Percentiles rank a stretch among this genome's conserved stretches.
phyloP scores from a whole-genome alignment of 1,140 invertebrate species.

The Globodera rostochiensis region DNA sequence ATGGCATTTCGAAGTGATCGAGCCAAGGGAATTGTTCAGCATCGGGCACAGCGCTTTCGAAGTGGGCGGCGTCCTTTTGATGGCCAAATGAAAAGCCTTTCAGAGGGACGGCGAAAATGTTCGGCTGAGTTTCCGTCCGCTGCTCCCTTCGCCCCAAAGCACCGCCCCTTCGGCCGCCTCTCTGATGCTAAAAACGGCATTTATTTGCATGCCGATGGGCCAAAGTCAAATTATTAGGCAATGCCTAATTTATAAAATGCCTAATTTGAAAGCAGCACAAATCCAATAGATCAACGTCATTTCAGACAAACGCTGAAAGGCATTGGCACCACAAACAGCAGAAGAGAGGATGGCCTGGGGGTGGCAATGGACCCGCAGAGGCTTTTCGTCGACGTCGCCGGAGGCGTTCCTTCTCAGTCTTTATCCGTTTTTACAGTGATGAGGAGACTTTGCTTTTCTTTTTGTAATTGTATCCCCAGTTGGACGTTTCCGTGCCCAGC shows the following conservation, averaged over 20 bases:
- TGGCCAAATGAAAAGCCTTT: not conserved
- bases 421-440: not conserved
- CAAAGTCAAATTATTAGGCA: slow-evolving; percentile 14
- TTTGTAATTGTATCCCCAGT: not conserved
- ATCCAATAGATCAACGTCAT: not conserved
- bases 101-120: not conserved
- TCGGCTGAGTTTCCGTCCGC: slow-evolving; percentile 7
- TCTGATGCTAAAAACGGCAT: not conserved
- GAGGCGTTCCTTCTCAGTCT: not conserved
- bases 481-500: slow-evolving; percentile 9
- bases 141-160: not conserved
- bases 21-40: slow-evolving; percentile 10
- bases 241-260: not conserved
- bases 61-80: not conserved
- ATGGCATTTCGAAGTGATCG: slow-evolving; percentile 20
- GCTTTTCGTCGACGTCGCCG: slow-evolving; percentile 19
- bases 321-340: not conserved
- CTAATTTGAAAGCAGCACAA: not conserved
- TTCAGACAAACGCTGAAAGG: slow-evolving; percentile 16
- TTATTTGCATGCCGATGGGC: slow-evolving; percentile 21
- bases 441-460: not conserved
- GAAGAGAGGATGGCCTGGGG: not conserved
- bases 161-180: too few relatives aligned
- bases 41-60: not conserved
- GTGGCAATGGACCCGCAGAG: slow-evolving; percentile 12